Conservation (phyloP, 2,113 vertebrate species). For the Dicerorhinus sumatrensis region DNA sequence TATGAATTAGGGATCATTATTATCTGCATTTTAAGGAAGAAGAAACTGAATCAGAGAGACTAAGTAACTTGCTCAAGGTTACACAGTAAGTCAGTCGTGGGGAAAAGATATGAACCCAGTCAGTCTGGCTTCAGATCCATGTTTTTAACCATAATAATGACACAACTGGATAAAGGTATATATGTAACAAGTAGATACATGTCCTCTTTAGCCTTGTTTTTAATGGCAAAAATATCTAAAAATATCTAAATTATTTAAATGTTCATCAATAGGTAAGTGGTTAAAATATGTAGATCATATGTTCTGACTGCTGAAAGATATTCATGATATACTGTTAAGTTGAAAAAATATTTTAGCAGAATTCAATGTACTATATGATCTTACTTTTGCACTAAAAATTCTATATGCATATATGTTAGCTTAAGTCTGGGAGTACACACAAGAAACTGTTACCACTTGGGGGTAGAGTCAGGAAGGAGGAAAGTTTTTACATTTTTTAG, state of each 20-base stretch:
- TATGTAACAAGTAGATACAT: background rate
- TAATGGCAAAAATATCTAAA: constrained; percentile 42
- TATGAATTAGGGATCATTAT: background rate
- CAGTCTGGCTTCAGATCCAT: background rate
- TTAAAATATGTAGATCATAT: background rate
- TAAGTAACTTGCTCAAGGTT: background rate
- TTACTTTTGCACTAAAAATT: constrained; percentile 31
- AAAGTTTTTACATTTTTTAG: background rate
- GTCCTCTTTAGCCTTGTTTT: background rate
- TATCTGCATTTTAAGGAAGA: background rate
- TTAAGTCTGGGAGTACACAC: background rate
- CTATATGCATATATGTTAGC: background rate
- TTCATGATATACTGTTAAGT: background rate
- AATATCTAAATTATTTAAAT: constrained; percentile 28
- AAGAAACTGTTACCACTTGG: background rate
- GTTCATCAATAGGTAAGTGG: background rate
- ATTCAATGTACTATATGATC: background rate
- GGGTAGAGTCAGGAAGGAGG: background rate
- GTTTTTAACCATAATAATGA: background rate
- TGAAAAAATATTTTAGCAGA: constrained; percentile 25
- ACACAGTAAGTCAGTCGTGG: background rate
- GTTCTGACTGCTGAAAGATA: background rate
- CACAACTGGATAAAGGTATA: background rate
- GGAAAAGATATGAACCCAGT: background rate
- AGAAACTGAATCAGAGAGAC: background rate